These are phyloP conservation scores for Podarcis lilfordi DNA, from an alignment of 2,797 vertebrate genomes.

Conservation along the genomic window DNA sequence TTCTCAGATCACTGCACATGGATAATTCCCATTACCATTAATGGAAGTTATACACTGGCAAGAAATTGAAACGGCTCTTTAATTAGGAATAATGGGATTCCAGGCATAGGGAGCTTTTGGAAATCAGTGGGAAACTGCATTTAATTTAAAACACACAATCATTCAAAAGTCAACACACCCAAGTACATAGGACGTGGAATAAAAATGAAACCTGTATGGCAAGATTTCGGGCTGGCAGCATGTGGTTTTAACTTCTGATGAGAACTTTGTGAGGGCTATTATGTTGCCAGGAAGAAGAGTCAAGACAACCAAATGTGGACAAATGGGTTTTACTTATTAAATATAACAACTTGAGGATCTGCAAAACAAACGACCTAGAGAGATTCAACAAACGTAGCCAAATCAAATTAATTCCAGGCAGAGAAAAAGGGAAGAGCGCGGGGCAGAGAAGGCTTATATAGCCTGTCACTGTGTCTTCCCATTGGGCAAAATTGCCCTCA, in stretches of 20 bases:
- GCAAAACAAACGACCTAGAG: no score
- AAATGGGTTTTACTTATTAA: no score
- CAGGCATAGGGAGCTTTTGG: not conserved
- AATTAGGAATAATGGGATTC: slow-evolving; percentile 53
- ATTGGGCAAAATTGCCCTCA: no score
- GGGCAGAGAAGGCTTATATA: no score
- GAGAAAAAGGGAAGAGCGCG: no score
- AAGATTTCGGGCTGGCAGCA: not conserved
- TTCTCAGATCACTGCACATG: slow-evolving; percentile 55
- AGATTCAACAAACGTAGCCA: no score
- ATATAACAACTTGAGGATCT: no score
- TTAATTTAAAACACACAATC: not conserved
- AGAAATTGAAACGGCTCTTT: slow-evolving; percentile 49
- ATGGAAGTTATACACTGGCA: slow-evolving; percentile 29
- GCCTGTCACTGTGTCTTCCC: no score
- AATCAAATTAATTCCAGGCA: no score
- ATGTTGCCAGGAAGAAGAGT: no score
- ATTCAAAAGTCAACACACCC: not conserved
- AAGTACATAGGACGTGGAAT: not conserved
- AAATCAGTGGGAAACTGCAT: not conserved
- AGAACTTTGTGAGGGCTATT: not conserved
- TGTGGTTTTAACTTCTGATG: not conserved
- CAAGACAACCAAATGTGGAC: no score
- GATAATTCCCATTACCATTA: slow-evolving; percentile 56
- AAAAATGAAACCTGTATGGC: not conserved